A percentile compares a stretch with the other conserved stretches of the same genome.
phyloP scores from a whole-genome alignment of 1,140 invertebrate species.

The Ceratosolen solmsi region DNA sequence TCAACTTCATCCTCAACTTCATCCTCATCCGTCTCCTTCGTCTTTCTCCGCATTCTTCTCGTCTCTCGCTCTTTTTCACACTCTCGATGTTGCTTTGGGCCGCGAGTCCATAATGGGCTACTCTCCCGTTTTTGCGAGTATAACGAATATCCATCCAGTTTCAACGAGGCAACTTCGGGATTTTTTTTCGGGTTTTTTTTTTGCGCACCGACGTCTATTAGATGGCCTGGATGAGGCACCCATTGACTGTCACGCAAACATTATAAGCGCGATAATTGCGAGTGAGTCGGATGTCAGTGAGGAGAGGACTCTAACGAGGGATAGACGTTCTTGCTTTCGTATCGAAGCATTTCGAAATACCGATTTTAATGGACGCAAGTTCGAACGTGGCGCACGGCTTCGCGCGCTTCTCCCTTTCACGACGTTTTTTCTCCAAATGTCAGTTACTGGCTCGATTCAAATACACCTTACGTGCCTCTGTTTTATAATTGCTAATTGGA shows the following conservation, averaged over 20 bases:
- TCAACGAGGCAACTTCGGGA: neutral
- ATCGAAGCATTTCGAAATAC: neutral
- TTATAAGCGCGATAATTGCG: conserved; percentile 14
- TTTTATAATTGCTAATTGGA: too few relatives aligned
- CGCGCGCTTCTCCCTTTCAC: neutral
- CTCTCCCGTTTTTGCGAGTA: neutral
- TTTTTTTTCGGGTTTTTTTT: neutral
- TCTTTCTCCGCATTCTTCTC: neutral
- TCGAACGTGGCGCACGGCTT: neutral
- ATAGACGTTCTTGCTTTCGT: neutral
- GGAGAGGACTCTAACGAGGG: neutral
- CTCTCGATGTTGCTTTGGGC: neutral
- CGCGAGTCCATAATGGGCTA: neutral
- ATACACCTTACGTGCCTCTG: neutral
- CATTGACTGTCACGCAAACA: neutral
- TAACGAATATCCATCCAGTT: conserved; percentile 4
- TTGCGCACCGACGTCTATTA: neutral
- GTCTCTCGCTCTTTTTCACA: neutral
- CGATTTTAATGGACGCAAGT: neutral
- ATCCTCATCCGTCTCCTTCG: neutral
- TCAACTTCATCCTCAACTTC: too few relatives aligned
- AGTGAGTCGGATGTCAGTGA: neutral
- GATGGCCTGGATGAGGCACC: conserved; percentile 4
- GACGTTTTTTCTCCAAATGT: neutral
- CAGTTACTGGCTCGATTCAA: neutral